Evolutionary conservation across 2,113 vertebrate genomes (phyloP), one percentile per base, ranked within the genome.

Genomic region (Abramis brama): DNA sequence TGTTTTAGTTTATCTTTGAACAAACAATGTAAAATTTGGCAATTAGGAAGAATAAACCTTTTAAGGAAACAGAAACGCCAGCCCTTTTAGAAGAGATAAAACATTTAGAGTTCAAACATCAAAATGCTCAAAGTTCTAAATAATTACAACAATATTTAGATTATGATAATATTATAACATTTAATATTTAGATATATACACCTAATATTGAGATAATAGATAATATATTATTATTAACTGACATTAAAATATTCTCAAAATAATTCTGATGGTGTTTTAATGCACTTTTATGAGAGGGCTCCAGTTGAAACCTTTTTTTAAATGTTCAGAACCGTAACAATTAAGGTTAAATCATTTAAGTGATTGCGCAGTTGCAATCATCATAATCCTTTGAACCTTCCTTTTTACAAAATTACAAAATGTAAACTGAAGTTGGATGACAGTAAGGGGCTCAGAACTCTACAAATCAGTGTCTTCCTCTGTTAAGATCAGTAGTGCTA

Each of bases 401-500:
- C 43, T 25, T 74, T 25, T 74, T 15, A 47, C 23, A 25, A 25
- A 74, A 74, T 4, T 12, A 25, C 43, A 43, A 47, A 8, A 11
- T 74, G 71, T 47, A 45, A 25, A 45, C 39, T n/a, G 6, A 75
- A 75, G 71, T 50, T 86, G 47, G 55, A 33, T 47, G 77, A 73
- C 39, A 52, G 33, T 55, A 25, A 30, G 27, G 39, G 71, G 66
- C 43, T 55, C 33, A 39, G 59, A 76, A 84, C 55, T 79, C 77
- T 36, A 59, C 52, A 79, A n/a, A 79, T 79, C 76, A 60, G 77
- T 79, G 77, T 79, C 57, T 60, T 60, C 33, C 55, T 79, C 3
- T 60, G 77, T n/a, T 25, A 62, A 79, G 57, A 79, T 62, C 77
- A 60, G 77, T 17, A 33, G 55, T 25, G 77, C 33, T 79, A 79